Base-by-base conservation (phyloP, 2,113 vertebrate genomes). In the Scophthalmus maximus region DNA sequence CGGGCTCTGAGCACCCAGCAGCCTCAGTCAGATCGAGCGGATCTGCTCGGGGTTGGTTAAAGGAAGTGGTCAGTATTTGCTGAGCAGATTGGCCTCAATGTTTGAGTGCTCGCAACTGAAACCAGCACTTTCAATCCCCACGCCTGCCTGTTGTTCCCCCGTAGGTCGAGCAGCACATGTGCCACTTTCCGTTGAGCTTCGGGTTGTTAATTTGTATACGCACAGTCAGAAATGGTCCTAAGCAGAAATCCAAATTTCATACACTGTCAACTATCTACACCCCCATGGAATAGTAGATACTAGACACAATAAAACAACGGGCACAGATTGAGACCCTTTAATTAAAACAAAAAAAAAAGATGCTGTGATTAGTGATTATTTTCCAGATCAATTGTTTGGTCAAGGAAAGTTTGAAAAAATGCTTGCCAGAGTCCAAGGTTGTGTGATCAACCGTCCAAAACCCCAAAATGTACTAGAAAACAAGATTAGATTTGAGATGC, bases 41-140 rank as follows among this genome's bases (percentile, higher is more conserved):
- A 76, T 83, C 75, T 78, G 66, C 70, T 67, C 25, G 56, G 57
- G 56, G 59, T 81, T 34, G 66, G 58, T 80, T 73, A 73, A 85
- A 92, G 92, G 93, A 94, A 94, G 93, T 94, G 93, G 93, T 91
- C 92, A 93, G 85, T 79, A 30, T 84, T 84, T 82, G 73, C 76
- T 88, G 87, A 92, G 91, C 88, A 79, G 81, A 87, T 79, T 87
- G 87, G 76, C 88, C 83, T 84, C 49, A 0, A 82, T 89, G 32
- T 42, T 73, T 17, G 52, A 63, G 51, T 36, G 73, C 75, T 70
- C 40, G 59, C 73, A 89, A 91, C 81, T 79, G 87, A 91, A 92
- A 93, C 74, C 84, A 87, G 76, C 83, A 79, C 86, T 87, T 87
- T 76, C 23, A 85, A 57, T 68, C 59, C 68, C 51, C 71, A 49